Evolutionary conservation across 1,140 invertebrate species (phyloP).

Genomic region (Parapsyche elsis): DNA sequence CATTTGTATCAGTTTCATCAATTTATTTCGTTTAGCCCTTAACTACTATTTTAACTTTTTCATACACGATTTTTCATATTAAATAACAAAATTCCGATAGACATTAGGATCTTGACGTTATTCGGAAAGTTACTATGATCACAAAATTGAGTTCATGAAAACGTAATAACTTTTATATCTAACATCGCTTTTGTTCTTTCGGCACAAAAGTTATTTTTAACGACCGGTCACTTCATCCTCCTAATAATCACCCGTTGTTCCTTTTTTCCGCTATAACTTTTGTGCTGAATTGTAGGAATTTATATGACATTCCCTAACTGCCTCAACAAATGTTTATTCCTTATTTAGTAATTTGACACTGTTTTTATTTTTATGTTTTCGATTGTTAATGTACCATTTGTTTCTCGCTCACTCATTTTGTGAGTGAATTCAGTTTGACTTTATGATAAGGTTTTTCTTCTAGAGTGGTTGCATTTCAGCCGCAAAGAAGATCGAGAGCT

Average conservation of each 20-base stretch:
- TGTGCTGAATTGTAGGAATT: background rate
- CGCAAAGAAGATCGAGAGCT: conserved; percentile 49
- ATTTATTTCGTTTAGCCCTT: background rate
- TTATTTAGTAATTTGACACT: background rate
- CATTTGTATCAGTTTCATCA: background rate
- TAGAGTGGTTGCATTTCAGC: background rate
- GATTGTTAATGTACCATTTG: background rate
- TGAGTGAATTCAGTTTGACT: background rate
- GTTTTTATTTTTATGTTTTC: background rate
- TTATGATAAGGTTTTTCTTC: conserved; percentile 14
- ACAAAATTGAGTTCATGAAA: background rate
- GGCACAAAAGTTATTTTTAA: background rate
- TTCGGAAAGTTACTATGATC: background rate
- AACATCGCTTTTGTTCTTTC: background rate
- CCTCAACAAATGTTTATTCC: background rate
- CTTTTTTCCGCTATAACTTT: background rate
- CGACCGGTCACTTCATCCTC: conserved; percentile 3
- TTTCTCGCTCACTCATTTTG: background rate
- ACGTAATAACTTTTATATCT: background rate
- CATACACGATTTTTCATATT: too few species aligned
- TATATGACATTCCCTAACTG: background rate
- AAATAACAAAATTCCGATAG: too few species aligned
- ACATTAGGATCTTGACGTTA: background rate
- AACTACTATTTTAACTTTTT: too few species aligned
- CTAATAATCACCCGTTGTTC: background rate